Evolutionary conservation across 2,797 vertebrate genomes (phyloP).

Genomic region (Myotis daubentonii): DNA sequence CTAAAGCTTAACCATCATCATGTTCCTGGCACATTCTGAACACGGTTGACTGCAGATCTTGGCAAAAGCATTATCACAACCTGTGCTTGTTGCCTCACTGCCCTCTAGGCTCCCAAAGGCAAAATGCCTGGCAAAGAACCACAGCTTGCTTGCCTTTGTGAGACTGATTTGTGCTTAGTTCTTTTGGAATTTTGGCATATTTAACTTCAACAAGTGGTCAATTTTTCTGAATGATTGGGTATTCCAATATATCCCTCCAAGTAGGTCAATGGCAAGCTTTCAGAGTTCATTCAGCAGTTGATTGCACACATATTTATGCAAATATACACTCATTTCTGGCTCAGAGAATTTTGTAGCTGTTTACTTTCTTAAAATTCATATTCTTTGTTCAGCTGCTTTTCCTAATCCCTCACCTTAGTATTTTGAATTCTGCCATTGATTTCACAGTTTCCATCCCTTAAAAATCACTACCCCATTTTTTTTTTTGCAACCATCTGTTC

Average conservation of each 20-base stretch:
- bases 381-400: slow-evolving; percentile 64
- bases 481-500: not conserved
- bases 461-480: slow-evolving; percentile 39
- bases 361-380: slow-evolving; percentile 65
- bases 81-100: not conserved
- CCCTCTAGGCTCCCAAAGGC: not conserved
- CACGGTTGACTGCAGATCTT: not conserved
- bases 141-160: not conserved
- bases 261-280: slow-evolving; percentile 45
- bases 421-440: slow-evolving; percentile 59
- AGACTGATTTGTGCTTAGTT: not conserved
- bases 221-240: slow-evolving; percentile 52
- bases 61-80: not conserved
- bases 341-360: slow-evolving; percentile 31
- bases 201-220: slow-evolving; percentile 54
- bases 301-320: slow-evolving; percentile 27
- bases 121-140: not conserved
- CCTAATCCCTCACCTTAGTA: slow-evolving; percentile 50
- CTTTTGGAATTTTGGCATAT: slow-evolving; percentile 41
- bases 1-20: not conserved
- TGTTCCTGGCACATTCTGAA: not conserved
- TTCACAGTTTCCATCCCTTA: slow-evolving; percentile 48
- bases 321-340: slow-evolving; percentile 38
- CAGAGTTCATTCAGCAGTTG: not conserved
- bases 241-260: not conserved